A percentile compares a stretch with the other conserved stretches of the same genome.
Evolutionary conservation across 2,888 invertebrate genomes (phyloP).

Genomic region (Argynnis bischoffii): DNA sequence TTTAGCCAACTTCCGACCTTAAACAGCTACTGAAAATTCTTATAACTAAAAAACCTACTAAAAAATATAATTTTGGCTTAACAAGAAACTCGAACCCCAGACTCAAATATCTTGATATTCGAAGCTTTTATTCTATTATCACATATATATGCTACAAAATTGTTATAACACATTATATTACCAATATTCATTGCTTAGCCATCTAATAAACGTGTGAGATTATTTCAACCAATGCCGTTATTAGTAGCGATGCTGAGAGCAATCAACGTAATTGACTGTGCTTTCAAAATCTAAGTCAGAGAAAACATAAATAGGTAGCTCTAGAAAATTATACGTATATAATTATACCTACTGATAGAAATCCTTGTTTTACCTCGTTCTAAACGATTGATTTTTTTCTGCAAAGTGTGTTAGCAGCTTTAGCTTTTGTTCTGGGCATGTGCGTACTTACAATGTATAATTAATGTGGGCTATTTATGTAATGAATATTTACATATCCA

Average conservation of each 20-base stretch:
- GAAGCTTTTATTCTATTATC: no score
- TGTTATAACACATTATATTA: not conserved
- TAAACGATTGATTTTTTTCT: slow-evolving; percentile 32
- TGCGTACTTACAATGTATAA: slow-evolving; percentile 47
- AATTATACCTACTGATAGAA: not conserved
- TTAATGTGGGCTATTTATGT: slow-evolving; percentile 57
- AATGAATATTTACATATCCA: slow-evolving; percentile 31
- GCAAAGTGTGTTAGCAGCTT: slow-evolving; percentile 43
- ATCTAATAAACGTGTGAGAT: slow-evolving; percentile 20
- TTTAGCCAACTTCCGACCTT: no score
- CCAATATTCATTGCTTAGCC: not conserved
- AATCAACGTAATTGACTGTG: slow-evolving; percentile 22
- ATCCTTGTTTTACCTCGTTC: not conserved
- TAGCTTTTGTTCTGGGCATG: slow-evolving; percentile 57
- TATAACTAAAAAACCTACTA: no score
- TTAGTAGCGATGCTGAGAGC: slow-evolving; percentile 28
- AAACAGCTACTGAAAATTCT: no score
- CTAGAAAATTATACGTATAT: slow-evolving; percentile 14
- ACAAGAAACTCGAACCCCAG: no score
- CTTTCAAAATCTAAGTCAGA: slow-evolving; percentile 22
- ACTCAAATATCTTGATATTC: no score
- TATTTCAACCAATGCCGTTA: slow-evolving; percentile 20
- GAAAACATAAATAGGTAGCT: slow-evolving; percentile 30
- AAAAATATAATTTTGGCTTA: no score
- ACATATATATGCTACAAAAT: not conserved